Evolutionary conservation across 2,113 vertebrate species (phyloP), one percentile per base, ranked within the genome.

Genomic region (Nycticryphes semicollaris): DNA sequence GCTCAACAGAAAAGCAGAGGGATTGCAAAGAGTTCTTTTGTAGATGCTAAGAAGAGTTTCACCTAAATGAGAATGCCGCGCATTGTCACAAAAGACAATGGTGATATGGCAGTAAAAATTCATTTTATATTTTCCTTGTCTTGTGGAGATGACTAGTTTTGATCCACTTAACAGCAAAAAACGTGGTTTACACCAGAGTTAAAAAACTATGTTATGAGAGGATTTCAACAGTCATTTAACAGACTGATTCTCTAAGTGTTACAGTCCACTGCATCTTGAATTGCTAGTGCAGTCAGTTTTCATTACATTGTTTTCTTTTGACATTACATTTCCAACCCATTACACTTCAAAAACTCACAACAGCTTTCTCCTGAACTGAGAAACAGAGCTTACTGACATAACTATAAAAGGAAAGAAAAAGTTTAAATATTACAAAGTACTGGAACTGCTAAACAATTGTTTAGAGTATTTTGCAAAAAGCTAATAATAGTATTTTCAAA

Each of bases 271-370:
- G 86, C 80, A 72, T 81, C 60, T 96, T 96, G 80, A 94, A 90
- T 87, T 93, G 88, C 73, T 94, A 13, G 28, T 87, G 33, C 64
- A 90, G 63, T 45, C 70, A 62, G 92, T 81, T 96, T 95, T 90
- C 50, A 81, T 84, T 84, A 63, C 9, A 37, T 25, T 96, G 90
- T 93, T 96, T 96, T 80, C 90, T 86, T 96, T 93, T 57, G 43
- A 68, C 73, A 62, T 66, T 60, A 79, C 68, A 30, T 96, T 97
- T 94, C 90, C 82, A 94, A 62, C 20, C 60, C 70, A 59, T 80
- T 94, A 82, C 93, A 81, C 64, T 92, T 95, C n/a, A 93, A 64
- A 92, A 79, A 57, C 72, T 86, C 28, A 59, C 33, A 90, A 63
- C 48, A 92, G 35, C 56, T 13, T 51, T 64, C 72, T 86, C 80